Evolutionary conservation across 2,797 vertebrate species (phyloP), one percentile per base, ranked within the genome.

Genomic region (Anguilla marmorata): DNA sequence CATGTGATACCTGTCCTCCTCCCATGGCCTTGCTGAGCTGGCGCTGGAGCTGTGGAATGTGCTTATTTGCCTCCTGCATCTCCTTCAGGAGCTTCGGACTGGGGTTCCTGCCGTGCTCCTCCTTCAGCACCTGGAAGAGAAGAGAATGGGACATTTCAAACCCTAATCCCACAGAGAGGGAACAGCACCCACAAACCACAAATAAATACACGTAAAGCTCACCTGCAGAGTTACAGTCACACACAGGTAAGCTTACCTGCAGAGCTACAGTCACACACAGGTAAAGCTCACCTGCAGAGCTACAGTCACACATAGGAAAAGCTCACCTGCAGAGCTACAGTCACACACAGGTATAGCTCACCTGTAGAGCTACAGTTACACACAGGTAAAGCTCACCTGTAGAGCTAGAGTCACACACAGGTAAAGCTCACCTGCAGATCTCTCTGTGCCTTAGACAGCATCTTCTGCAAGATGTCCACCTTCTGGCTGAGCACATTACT

Each of bases 31-130:
- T 99, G 93, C 95, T 96, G 89, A 98, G 92, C 95, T 98, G 98
- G 92, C 97, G 97, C 90, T 98, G 97, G 92, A 98, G 96, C 94
- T 98, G 97, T 91, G 96, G 96, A 96, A 99, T 98, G 96, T 97
- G 97, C 91, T 98, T 99, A 94, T 97, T 98, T 52, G 96, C 95
- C 93, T 99, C 98, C 94, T 98, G 97, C 93, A 98, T 97, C 92
- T 99, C 97, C 95, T 97, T 98, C 92, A 97, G 96, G 95, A 98
- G 96, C 93, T 96, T 97, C 66, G 97, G 93, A 90, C 95, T 95
- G 85, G 97, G 95, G 50, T 95, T 95, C 80, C 96, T 96, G 94
- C 93, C 92, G 88, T 97, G 97, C 90, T 98, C 97, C 92, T 99
- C 98, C 93, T 98, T 98, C 93, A 97, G 95, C 85, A 93, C 94